These are phyloP conservation scores for Willowsia nigromaculata DNA, from an alignment of 2,888 invertebrate genomes.

Conservation along the genomic window DNA sequence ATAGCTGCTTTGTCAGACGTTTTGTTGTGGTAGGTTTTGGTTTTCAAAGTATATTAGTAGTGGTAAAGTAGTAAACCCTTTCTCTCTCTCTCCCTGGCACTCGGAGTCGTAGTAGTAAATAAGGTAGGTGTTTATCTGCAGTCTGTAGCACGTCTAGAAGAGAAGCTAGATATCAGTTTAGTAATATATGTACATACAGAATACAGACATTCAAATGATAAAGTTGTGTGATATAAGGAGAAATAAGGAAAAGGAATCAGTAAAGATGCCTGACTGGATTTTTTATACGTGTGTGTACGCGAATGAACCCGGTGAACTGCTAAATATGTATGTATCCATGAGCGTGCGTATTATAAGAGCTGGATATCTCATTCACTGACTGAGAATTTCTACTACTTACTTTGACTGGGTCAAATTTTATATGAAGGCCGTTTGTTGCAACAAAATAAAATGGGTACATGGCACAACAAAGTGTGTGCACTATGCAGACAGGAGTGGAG, in stretches of 20 bases:
- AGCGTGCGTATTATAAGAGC: constrained; percentile 49
- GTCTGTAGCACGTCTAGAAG: background rate
- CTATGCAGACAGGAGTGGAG: background rate
- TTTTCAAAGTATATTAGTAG: constrained; percentile 7
- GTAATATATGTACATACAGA: background rate
- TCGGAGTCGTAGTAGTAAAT: background rate
- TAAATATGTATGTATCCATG: constrained; percentile 31
- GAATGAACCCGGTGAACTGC: constrained; percentile 53
- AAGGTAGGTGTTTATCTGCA: constrained; percentile 11
- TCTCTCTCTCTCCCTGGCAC: background rate
- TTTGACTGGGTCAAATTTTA: constrained; percentile 60
- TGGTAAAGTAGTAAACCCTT: background rate
- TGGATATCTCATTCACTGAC: constrained; percentile 10
- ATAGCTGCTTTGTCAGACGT: background rate
- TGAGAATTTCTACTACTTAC: background rate
- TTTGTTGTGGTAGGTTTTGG: constrained; percentile 66
- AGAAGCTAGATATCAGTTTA: background rate
- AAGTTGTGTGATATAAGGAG: constrained; percentile 12
- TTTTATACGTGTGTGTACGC: constrained; percentile 15
- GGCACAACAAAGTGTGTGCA: constrained; percentile 36
- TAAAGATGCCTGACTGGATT: constrained; percentile 23
- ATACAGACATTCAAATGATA: background rate
- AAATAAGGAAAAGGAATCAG: constrained; percentile 53
- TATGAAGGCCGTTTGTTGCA: constrained; percentile 69
- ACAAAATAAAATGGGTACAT: constrained; percentile 59